Evolutionary conservation across 1,140 invertebrate genomes (phyloP).

Genomic region (Vanessa tameamea): DNA sequence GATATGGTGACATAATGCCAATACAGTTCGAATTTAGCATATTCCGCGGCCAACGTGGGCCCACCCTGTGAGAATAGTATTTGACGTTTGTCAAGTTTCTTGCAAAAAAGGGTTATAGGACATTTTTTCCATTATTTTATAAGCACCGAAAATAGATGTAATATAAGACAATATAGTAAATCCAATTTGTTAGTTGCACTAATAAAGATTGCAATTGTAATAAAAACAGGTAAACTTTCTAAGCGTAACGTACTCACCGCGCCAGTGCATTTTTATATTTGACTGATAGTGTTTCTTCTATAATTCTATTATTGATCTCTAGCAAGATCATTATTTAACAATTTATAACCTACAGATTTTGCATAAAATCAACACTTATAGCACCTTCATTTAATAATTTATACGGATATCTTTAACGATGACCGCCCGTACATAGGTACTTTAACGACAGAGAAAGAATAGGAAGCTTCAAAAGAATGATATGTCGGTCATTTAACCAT

Average conservation of each 20-base stretch:
- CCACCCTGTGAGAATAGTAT: slow-evolving; percentile 63
- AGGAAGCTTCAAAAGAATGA: slow-evolving; percentile 71
- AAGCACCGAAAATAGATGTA: background rate
- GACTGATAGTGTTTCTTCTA: slow-evolving; percentile 96
- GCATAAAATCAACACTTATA: slow-evolving; percentile 80
- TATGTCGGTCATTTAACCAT: slow-evolving; percentile 62
- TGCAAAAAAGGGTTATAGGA: slow-evolving; percentile 61
- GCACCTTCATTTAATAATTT: slow-evolving; percentile 80
- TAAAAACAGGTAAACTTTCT: slow-evolving; percentile 75
- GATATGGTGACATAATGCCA: slow-evolving; percentile 41
- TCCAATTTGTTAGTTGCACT: slow-evolving; percentile 6
- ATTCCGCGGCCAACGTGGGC: slow-evolving; percentile 71
- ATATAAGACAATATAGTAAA: slow-evolving; percentile 3
- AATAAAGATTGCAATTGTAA: slow-evolving; percentile 29
- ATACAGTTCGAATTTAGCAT: slow-evolving; percentile 44
- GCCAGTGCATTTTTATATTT: slow-evolving; percentile 97
- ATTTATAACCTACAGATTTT: slow-evolving; percentile 79
- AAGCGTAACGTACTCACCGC: slow-evolving; percentile 89
- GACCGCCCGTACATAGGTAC: slow-evolving; percentile 74
- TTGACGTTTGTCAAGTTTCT: slow-evolving; percentile 76
- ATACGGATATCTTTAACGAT: slow-evolving; percentile 72
- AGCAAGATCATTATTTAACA: slow-evolving; percentile 95
- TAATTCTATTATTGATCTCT: slow-evolving; percentile 99
- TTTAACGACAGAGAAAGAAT: slow-evolving; percentile 73
- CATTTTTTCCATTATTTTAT: background rate